These are phyloP conservation scores for Chloromyia formosa DNA, from an alignment of 2,888 invertebrate species.

Conservation along the genomic window DNA sequence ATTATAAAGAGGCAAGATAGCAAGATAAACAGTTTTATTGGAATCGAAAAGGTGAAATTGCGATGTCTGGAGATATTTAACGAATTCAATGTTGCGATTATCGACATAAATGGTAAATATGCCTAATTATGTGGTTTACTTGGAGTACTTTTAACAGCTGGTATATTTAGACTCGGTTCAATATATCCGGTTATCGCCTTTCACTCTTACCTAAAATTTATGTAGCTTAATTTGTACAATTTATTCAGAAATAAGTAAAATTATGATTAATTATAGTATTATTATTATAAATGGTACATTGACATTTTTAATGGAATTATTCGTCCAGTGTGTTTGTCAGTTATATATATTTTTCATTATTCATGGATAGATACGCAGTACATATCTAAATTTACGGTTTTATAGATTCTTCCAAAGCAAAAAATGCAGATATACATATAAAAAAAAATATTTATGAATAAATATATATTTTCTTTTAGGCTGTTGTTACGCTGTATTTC, in stretches of 20 bases:
- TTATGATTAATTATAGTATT: not conserved
- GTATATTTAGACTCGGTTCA: too few species aligned
- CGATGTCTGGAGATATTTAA: slow-evolving; percentile 3
- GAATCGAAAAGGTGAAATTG: slow-evolving; percentile 14
- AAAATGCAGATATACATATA: not conserved
- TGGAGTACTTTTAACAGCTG: not conserved
- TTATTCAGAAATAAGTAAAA: slow-evolving; percentile 1
- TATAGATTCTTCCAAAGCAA: not conserved
- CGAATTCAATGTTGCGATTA: not conserved
- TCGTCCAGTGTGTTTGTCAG: too few species aligned
- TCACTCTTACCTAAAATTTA: slow-evolving; percentile 26
- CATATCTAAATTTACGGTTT: not conserved
- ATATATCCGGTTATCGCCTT: slow-evolving; percentile 3
- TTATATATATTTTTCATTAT: slow-evolving; percentile 35
- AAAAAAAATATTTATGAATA: not conserved
- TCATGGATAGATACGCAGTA: slow-evolving; percentile 10
- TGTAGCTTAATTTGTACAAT: slow-evolving; percentile 38
- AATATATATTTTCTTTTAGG: slow-evolving; percentile 32
- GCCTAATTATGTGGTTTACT: too few species aligned
- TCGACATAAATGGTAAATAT: not conserved
- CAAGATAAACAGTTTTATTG: slow-evolving; percentile 8
- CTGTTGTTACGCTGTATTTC: slow-evolving; percentile 60
- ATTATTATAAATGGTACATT: too few species aligned
- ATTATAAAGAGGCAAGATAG: not conserved
- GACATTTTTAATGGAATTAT: too few species aligned